Percentiles rank a stretch among this genome's conserved stretches.
These are phyloP conservation scores for Colletes latitarsis DNA, from an alignment of 1,140 invertebrate genomes.

Conservation along the genomic window DNA sequence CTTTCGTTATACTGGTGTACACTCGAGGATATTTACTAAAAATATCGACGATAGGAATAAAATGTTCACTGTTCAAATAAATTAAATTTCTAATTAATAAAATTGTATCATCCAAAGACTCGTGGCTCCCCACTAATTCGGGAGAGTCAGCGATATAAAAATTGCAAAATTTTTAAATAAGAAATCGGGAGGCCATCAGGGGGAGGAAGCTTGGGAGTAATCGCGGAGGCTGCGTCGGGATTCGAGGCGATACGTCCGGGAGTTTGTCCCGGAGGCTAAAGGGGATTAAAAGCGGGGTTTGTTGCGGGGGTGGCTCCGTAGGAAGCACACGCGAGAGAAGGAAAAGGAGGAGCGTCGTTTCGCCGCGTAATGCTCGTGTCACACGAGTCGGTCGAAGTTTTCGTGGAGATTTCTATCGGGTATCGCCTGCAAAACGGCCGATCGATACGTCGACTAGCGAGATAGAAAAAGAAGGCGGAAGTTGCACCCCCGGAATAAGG, in stretches of 20 bases:
- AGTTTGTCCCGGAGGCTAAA: slow-evolving; percentile 57
- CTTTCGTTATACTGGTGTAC: too few relatives aligned
- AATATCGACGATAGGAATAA: too few relatives aligned
- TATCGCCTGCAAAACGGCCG: slow-evolving; percentile 34
- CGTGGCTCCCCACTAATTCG: too few relatives aligned
- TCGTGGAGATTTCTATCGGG: slow-evolving; percentile 54
- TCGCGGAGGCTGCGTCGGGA: background rate
- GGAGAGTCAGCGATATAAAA: too few relatives aligned
- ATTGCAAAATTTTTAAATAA: background rate
- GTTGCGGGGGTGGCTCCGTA: slow-evolving; percentile 30
- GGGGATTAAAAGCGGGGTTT: slow-evolving; percentile 62
- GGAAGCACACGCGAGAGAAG: background rate
- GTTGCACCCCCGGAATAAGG: background rate
- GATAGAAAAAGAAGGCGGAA: slow-evolving; percentile 35
- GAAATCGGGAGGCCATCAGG: background rate
- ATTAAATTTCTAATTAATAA: too few relatives aligned
- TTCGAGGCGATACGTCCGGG: background rate
- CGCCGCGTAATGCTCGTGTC: slow-evolving; percentile 58
- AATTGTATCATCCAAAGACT: too few relatives aligned
- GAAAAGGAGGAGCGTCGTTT: slow-evolving; percentile 30
- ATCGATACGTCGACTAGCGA: slow-evolving; percentile 49
- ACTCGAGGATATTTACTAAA: too few relatives aligned
- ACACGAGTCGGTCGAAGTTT: slow-evolving; percentile 49
- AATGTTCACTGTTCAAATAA: too few relatives aligned
- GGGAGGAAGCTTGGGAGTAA: background rate